Evolutionary conservation across 2,113 vertebrate genomes (phyloP).

Genomic region (Pseudopipra pipra): DNA sequence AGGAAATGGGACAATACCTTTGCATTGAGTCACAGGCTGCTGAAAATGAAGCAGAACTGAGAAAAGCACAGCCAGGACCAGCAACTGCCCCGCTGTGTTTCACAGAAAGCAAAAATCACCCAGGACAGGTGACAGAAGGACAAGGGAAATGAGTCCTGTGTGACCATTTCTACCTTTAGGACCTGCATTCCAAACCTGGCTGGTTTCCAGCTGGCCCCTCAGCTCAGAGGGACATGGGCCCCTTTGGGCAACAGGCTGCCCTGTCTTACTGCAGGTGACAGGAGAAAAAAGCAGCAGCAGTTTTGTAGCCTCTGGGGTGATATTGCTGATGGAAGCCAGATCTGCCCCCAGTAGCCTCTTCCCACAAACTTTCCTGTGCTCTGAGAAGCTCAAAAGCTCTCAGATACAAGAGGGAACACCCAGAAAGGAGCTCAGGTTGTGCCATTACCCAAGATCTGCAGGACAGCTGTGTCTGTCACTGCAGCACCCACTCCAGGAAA

Average conservation of each 20-base stretch:
- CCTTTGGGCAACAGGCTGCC: background rate
- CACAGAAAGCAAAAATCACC: background rate
- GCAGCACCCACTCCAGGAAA: background rate
- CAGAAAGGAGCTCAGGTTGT: background rate
- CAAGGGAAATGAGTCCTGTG: background rate
- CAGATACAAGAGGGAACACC: background rate
- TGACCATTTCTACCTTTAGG: background rate
- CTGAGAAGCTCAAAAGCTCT: background rate
- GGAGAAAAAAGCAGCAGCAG: background rate
- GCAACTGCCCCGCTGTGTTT: background rate
- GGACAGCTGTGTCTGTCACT: background rate
- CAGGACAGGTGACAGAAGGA: background rate
- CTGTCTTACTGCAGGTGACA: background rate
- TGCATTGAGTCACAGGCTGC: background rate
- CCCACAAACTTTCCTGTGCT: background rate
- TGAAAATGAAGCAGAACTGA: background rate
- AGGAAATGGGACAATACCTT: background rate
- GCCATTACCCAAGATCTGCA: background rate
- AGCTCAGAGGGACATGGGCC: background rate
- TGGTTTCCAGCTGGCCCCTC: background rate
- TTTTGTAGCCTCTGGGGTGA: background rate
- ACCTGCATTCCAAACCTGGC: background rate
- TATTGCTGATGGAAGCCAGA: background rate
- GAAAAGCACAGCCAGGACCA: fast-evolving
- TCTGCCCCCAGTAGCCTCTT: background rate